A percentile compares a stretch with the other conserved stretches of the same genome.
Conservation (phyloP, 2,888 invertebrate species). For the Clepsis dumicolana region DNA sequence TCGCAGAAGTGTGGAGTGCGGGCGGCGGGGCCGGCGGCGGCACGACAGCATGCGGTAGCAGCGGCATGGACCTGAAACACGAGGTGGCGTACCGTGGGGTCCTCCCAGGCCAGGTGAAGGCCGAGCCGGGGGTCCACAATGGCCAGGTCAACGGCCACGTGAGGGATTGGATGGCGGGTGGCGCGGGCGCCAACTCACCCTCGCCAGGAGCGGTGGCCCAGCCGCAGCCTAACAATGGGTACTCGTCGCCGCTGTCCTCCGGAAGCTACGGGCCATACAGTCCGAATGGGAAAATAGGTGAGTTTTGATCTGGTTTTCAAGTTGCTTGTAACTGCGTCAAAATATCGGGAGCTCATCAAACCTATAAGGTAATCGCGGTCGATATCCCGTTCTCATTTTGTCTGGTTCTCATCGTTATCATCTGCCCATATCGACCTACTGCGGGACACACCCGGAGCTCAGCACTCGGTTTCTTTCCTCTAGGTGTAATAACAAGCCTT, state of each 20-base stretch:
- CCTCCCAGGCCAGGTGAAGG: constrained; percentile 82
- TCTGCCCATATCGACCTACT: no score
- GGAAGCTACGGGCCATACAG: constrained; percentile 96
- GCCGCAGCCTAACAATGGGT: constrained; percentile 90
- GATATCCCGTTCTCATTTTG: no score
- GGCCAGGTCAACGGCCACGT: constrained; percentile 82
- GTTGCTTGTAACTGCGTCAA: no score
- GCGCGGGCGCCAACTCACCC: constrained; percentile 83
- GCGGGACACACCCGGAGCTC: no score
- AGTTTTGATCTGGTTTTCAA: no score
- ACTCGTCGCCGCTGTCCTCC: constrained; percentile 94
- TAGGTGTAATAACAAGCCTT: no score
- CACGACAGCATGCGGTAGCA: constrained; percentile 85
- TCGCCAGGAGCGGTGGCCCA: constrained; percentile 89
- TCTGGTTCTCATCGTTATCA: no score
- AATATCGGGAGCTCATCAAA: no score
- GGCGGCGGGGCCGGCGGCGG: constrained; percentile 82
- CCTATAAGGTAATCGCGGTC: no score
- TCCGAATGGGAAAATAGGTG: constrained; percentile 95
- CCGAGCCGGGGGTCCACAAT: constrained; percentile 83
- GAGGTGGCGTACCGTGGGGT: constrained; percentile 86
- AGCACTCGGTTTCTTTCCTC: no score
- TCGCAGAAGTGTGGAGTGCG: constrained; percentile 83
- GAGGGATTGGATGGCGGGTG: constrained; percentile 84
- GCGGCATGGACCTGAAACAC: constrained; percentile 88